These are phyloP conservation scores for Ennomos quercinarius DNA, from an alignment of 2,888 invertebrate species.

Conservation along the genomic window DNA sequence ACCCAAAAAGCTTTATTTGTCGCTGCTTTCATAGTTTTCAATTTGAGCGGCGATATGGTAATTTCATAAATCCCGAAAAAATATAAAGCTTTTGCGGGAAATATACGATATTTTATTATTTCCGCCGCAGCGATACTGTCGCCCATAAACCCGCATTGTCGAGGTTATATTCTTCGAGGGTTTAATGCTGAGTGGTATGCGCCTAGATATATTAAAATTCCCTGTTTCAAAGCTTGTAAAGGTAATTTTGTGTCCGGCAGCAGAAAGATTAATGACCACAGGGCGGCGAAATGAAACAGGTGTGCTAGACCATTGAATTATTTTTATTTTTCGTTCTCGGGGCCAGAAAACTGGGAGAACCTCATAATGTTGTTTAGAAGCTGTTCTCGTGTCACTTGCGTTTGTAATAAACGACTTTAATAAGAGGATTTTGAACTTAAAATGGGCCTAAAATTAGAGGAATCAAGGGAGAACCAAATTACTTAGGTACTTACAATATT, in stretches of 20 bases:
- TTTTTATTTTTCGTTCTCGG: conserved; percentile 29
- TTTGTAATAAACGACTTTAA: conserved; percentile 8
- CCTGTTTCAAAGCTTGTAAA: conserved; percentile 21
- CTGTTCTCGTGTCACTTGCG: conserved; percentile 16
- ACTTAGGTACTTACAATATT: too few relatives aligned
- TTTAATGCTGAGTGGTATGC: conserved; percentile 30
- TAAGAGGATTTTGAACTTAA: too few relatives aligned
- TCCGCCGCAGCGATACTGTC: conserved; percentile 16
- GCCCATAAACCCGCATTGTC: conserved; percentile 26
- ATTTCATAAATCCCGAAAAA: conserved; percentile 29
- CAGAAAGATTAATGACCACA: conserved; percentile 28
- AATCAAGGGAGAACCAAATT: too few relatives aligned
- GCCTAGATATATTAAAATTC: conserved; percentile 27
- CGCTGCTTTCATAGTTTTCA: conserved; percentile 21
- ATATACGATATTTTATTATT: conserved; percentile 29
- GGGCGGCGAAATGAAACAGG: conserved; percentile 32
- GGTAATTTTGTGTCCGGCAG: conserved; percentile 23
- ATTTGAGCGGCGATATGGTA: conserved; percentile 22
- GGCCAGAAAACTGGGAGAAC: conserved; percentile 24
- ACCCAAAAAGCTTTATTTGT: conserved; percentile 3
- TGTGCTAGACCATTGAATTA: conserved; percentile 28
- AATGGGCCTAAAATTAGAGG: too few relatives aligned
- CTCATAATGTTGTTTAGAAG: conserved; percentile 19
- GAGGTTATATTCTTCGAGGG: conserved; percentile 22
- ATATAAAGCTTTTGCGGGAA: conserved; percentile 24